Percentiles rank a stretch among this genome's conserved stretches.
Conservation (phyloP, 1,140 invertebrate genomes). For the Samia ricini region DNA sequence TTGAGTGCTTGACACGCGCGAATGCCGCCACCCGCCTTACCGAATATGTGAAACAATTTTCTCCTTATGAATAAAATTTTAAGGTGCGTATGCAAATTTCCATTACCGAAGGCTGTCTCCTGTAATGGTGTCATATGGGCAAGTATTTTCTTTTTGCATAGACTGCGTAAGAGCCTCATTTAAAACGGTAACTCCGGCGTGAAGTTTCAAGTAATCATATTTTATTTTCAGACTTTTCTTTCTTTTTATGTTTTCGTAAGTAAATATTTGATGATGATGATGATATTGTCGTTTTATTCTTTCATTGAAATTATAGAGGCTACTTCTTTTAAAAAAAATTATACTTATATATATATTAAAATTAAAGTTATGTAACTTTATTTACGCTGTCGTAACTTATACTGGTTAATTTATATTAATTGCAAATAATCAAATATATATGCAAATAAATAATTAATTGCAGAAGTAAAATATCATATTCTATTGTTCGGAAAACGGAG, state of each 20-base stretch:
- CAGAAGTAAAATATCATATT: too few relatives aligned
- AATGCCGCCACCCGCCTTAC: slow-evolving; percentile 11
- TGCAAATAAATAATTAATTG: too few relatives aligned
- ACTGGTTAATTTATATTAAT: too few relatives aligned
- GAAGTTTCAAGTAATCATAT: slow-evolving; percentile 2
- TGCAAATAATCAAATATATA: too few relatives aligned
- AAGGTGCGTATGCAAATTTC: slow-evolving; percentile 69
- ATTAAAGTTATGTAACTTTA: too few relatives aligned
- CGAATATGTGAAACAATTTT: slow-evolving; percentile 68
- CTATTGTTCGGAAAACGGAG: too few relatives aligned
- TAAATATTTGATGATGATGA: neutral
- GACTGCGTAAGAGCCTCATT: slow-evolving; percentile 39
- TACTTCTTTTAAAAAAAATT: too few relatives aligned
- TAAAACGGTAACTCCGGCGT: slow-evolving; percentile 19
- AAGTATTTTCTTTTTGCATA: slow-evolving; percentile 55
- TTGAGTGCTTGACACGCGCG: slow-evolving; percentile 34
- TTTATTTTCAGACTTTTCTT: slow-evolving; percentile 1
- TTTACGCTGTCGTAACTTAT: too few relatives aligned
- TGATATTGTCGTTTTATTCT: neutral
- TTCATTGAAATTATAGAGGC: neutral
- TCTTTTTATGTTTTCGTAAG: too few relatives aligned
- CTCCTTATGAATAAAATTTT: slow-evolving; percentile 75
- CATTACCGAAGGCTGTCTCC: slow-evolving; percentile 53
- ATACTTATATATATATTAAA: too few relatives aligned
- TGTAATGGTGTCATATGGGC: slow-evolving; percentile 61